Base-by-base conservation (phyloP, 2,797 vertebrate species). In the Parotocinclus haroldoi region DNA sequence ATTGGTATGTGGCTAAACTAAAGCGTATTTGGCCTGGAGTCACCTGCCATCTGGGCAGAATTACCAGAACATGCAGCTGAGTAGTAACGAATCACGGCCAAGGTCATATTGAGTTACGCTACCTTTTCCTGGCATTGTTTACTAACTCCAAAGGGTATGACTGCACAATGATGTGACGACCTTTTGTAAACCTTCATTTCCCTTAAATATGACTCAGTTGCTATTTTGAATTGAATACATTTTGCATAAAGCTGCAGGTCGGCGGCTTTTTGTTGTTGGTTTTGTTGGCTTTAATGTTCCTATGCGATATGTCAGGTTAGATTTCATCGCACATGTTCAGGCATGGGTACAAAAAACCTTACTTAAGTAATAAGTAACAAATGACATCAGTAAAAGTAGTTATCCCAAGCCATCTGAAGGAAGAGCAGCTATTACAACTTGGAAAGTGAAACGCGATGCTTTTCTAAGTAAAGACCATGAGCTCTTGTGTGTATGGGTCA, bases 61-160 rank as follows among this genome's bases (percentile, higher is more conserved):
- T 70, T 54, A 60, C 16, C 39, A 64, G 16, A 59, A 48, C 9
- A 18, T 44, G 37, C 36, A 54, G 51, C 54, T 40, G 6, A 59
- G 50, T 59, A 59, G 9, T 46, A 19, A 49, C 56, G 7, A 72
- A 61, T 53, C 8, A 13, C 7, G 14, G 40, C 10, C 48, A 62
- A 69, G 69, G 65, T 61, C 58, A 57, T 64, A 42, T 45, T 45
- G 13, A 45, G 48, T 17, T 12, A 60, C 40, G 18, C 37, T 63
- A 68, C 38, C 44, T 36, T 60, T 72, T 52, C 49, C 40, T 64
- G 65, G 16, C 38, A 58, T 69, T 66, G 53, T 72, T 72, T 39
- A 19, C 57, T 13, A 62, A 37, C n/a, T 38, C 62, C 48, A 50
- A 9, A 18, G 53, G 62, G 50, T 59, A 49, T 66, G 57, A 72